These are phyloP conservation scores for Pseudocheirus occidentalis DNA, from an alignment of 2,797 vertebrate species.

Conservation along the genomic window DNA sequence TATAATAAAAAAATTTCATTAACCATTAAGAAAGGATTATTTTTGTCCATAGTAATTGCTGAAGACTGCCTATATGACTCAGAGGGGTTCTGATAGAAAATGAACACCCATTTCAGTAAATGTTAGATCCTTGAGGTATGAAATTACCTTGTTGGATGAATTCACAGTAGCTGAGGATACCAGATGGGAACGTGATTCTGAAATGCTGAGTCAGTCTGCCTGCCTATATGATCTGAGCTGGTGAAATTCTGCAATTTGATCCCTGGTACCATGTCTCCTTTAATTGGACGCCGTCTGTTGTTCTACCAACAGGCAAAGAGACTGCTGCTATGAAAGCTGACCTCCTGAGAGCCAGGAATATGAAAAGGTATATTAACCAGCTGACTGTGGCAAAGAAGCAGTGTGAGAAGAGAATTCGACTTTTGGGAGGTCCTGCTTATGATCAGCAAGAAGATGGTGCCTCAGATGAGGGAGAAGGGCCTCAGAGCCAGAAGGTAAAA, in stretches of 20 bases:
- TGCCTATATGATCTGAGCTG: background rate
- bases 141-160: background rate
- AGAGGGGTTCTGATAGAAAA: background rate
- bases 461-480: constrained; percentile 91
- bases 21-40: background rate
- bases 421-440: constrained; percentile 94
- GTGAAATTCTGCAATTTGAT: background rate
- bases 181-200: background rate
- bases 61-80: background rate
- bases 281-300: constrained; percentile 44
- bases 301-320: constrained; percentile 95
- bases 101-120: background rate
- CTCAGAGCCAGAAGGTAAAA: constrained; percentile 93
- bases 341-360: constrained; percentile 94
- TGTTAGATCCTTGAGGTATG: background rate
- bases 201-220: background rate
- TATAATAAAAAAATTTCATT: background rate
- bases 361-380: constrained; percentile 99
- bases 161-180: constrained; percentile 1
- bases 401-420: constrained; percentile 95
- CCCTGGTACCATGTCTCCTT: background rate
- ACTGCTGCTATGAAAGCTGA: constrained; percentile 98
- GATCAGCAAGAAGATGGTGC: constrained; percentile 91
- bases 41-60: background rate
- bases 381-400: constrained; percentile 98